Evolutionary conservation across 2,888 invertebrate species (phyloP), one percentile per base, ranked within the genome.

Genomic region (Eupithecia insigniata): DNA sequence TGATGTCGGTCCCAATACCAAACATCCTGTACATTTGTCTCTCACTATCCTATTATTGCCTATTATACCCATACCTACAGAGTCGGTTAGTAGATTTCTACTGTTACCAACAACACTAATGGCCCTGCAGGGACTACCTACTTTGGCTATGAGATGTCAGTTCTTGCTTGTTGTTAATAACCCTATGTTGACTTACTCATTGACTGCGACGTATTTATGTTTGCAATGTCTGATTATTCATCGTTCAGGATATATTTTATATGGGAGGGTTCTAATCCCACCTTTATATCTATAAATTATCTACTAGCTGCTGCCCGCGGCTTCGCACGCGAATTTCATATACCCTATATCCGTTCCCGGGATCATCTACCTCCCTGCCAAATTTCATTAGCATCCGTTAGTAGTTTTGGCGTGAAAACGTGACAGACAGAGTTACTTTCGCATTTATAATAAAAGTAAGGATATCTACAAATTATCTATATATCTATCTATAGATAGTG

Each of bases 111-210:
- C 60, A 28, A 16, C 51, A 12, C 22, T 16, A 30, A 30, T 60
- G 60, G 60, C 30, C 30, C 18, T 30, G 28, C 6, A 30, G 60
- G 30, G 60, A 7, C 18, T 60, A 30, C 22, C n/a, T n/a, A 55
- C 30, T 60, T 30, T 60, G 30, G 18, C 30, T 60, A 60, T 18
- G 58, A 58, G 28, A 30, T 30, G 30, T 60, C 30, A 30, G 58
- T 60, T 60, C 58, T 60, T 60, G 58, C 18, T 30, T 60, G 51
- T 60, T 60, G 28, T 30, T 30, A 60, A 60, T 60, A 26, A 60
- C 4, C 28, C 58, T 22, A 60, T 28, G 30, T 60, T 60, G 28
- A 30, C 7, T 60, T 30, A 60, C 60, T 30, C 18, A 26, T 55
- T 55, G 14, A 55, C 22, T 51, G 8, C 26, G 12, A 26, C 14